Percentiles rank a stretch among this genome's conserved stretches.
These are phyloP conservation scores for Biston betularia DNA, from an alignment of 2,888 invertebrate species.

Conservation along the genomic window DNA sequence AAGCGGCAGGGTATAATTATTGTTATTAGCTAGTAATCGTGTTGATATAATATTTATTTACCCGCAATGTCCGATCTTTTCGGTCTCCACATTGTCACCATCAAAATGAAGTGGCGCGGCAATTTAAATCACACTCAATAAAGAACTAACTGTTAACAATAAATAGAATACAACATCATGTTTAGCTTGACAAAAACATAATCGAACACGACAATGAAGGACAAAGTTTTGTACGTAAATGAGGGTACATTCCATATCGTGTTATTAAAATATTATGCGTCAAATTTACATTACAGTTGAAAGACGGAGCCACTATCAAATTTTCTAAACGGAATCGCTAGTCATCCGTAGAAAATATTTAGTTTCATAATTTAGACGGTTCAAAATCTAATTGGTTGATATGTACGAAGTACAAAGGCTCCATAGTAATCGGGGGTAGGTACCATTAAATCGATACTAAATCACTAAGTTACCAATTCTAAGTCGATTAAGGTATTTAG, in stretches of 20 bases:
- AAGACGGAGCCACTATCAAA: background rate
- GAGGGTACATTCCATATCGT: conserved; percentile 8
- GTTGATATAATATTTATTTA: background rate
- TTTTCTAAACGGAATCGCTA: background rate
- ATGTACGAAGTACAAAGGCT: background rate
- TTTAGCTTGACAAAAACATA: conserved; percentile 4
- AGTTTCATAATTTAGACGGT: background rate
- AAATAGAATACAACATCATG: background rate
- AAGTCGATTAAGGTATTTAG: conserved; percentile 22
- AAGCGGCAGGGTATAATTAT: no score
- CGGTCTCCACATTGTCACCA: conserved; percentile 12
- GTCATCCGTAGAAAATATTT: background rate
- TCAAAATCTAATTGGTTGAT: background rate
- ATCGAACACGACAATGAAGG: conserved; percentile 1
- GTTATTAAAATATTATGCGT: conserved; percentile 15
- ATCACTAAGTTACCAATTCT: conserved; percentile 21
- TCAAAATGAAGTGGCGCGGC: background rate
- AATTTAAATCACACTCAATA: background rate
- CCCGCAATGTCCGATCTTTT: conserved; percentile 17
- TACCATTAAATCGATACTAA: conserved; percentile 18
- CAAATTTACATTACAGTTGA: background rate
- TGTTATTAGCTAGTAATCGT: background rate
- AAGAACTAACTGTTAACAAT: background rate
- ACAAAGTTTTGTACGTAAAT: conserved; percentile 5
- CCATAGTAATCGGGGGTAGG: conserved; percentile 18